Base-by-base conservation (phyloP, 2,797 vertebrate genomes). In the Notolepis coatsorum region DNA sequence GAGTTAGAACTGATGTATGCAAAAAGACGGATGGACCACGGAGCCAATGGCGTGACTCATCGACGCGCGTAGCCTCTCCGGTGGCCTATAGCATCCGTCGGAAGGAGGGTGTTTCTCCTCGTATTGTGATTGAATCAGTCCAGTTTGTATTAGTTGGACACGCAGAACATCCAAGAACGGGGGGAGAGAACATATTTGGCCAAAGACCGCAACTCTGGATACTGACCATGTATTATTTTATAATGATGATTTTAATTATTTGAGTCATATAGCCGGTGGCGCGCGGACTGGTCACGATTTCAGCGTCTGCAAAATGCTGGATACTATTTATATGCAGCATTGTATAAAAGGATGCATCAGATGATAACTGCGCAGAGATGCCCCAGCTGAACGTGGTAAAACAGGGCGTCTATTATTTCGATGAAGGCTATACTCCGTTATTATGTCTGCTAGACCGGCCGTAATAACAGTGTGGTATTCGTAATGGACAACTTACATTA, bases 61-160 rank as follows among this genome's bases (percentile, higher is more conserved):
- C 42, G 20, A 21, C 37, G 43, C 15, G 7, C 53, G 56, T 68
- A 73, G 67, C 31, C 17, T 7, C 15, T 0, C 0, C 4, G 3
- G 2, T 9, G 7, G 10, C 88, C 90, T 90, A 93, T 90, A 0
- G 0, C 0, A 10, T 4, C 10, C 8, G 21, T 18, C 10, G 2
- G 60, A 12, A 39, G 92, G 91, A 77, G 87, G 88, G 73, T 1
- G 68, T 58, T 55, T 8, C 4, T 5, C 4, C 48, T 13, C 38
- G 69, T 71, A 62, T 65, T 78, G 65, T 70, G 77, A 86, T 87
- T 87, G 78, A 89, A 82, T 84, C 86, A 48, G 70, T 75, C 71
- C 80, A 61, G 86, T 84, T 80, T 73, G 77, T 81, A 70, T 87
- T 84, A 84, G 80, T 87, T 84, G 64, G 62, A 78, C 49, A 63